Evolutionary conservation across 2,797 vertebrate species (phyloP), one percentile per base, ranked within the genome.

Genomic region (Halcyon leucocephala): DNA sequence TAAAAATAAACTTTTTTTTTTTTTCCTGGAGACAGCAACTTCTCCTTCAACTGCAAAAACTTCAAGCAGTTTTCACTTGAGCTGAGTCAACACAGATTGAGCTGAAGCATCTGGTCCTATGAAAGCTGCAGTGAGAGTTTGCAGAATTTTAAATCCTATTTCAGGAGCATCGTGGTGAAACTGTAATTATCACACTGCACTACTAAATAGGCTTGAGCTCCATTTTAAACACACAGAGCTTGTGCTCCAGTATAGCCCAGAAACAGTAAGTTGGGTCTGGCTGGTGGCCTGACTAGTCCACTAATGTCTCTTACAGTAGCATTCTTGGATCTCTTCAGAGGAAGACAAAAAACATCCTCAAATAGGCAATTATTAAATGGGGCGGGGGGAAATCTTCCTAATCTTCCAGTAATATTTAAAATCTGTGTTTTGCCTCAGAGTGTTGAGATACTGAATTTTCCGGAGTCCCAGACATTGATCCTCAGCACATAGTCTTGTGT

Each of bases 31-130:
- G 69, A 93, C 57, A 96, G 69, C 35, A 94, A 80, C 93, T 96
- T 95, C 91, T 96, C 90, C 60, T 66, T 95, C 66, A 79, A 90
- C 67, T 82, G 71, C 87, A 96, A 90, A 93, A 96, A 93, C 89
- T 91, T 95, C 55, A 95, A 86, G 89, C 78, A 86, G 90, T 91
- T 97, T 97, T 95, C 81, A 57, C 89, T 96, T 86, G 76, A 96
- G 95, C 92, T 95, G 89, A 97, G 92, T 97, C 96, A 97, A 95
- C 89, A 91, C 76, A 95, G 94, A 89, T 89, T 95, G 86, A 95
- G 72, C 72, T 77, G 89, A 96, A 96, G 95, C 92, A 96, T 97
- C 96, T 97, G 94, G 90, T 92, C 91, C 95, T 79, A 76, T 95
- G 94, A 95, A 96, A 95, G 48, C 79, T 88, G 82, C 91, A 61